Evolutionary conservation across 2,888 invertebrate genomes (phyloP), one percentile per base, ranked within the genome.

Genomic region (Nymphalis c-album): DNA sequence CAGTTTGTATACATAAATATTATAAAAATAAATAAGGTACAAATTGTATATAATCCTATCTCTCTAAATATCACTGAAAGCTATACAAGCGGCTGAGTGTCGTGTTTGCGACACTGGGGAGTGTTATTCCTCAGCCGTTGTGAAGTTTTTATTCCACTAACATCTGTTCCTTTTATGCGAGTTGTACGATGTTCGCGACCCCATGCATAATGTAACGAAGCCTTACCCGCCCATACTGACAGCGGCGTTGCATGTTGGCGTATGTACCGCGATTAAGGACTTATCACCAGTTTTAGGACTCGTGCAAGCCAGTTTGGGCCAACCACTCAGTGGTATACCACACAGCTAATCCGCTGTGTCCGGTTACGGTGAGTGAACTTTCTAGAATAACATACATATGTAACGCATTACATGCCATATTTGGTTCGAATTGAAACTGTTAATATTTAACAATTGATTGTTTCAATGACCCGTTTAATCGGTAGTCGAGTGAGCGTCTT

Each of bases 401-500:
- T 13, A 40, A 13, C 40, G 13, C 13, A 40, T 13, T 2, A 40
- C 2, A 40, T 1, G 40, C 13, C 40, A 40, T 13, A 3, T 13
- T 40, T 13, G 40, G 3, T 0, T 22, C 22, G 22, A 2, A 22
- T 22, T 22, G 22, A 35, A 26, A 50, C 40, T 18, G 50, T 35
- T 65, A n/a, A n/a, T n/a, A n/a, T n/a, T n/a, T n/a, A n/a, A n/a
- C n/a, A n/a, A n/a, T n/a, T n/a, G n/a, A n/a, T n/a, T n/a, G n/a
- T n/a, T 46, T 65, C 53, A 65, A 65, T 31, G 46, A 60, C 51
- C 57, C 51, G 51, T 13, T 35, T 46, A 60, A 65, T 65, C 64
- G 53, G 60, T 60, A 60, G 31, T 53, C 53, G 53, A 65, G 60
- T 60, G 65, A 65, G 53, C 60, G 53, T 35, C 53, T 65, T 47